Conservation (phyloP, 2,888 invertebrate species). For the Bombyx huttoni region DNA sequence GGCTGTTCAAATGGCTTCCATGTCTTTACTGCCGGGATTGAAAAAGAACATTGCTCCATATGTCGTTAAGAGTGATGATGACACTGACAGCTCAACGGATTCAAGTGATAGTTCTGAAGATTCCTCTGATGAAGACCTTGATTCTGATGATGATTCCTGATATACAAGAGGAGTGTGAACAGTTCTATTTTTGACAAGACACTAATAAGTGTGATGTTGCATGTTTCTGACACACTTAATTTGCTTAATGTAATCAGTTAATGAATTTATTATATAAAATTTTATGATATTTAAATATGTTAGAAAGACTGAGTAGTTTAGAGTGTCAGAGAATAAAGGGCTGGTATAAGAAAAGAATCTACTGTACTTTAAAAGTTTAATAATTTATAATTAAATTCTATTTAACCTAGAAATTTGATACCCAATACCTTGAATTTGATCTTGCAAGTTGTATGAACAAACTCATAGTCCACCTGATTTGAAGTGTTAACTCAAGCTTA, state of each 20-base stretch:
- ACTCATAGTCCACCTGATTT: too few species aligned
- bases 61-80: conserved; percentile 30
- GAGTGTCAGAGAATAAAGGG: background rate
- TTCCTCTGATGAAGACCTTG: conserved; percentile 38
- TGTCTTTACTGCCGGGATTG: conserved; percentile 45
- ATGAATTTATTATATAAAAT: too few species aligned
- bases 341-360: background rate
- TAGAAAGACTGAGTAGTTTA: conserved; percentile 10
- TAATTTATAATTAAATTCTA: too few species aligned
- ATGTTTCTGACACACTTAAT: too few species aligned
- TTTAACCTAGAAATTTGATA: too few species aligned
- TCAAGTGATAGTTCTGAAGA: conserved; percentile 26
- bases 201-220: background rate
- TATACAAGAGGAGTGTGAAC: conserved; percentile 4
- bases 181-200: background rate
- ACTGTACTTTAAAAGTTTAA: background rate
- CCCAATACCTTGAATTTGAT: too few species aligned
- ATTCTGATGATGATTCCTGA: conserved; percentile 56
- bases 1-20: conserved; percentile 54
- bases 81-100: conserved; percentile 23
- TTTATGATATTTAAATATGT: background rate
- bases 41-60: conserved; percentile 21
- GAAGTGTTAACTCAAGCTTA: too few species aligned
- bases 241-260: too few species aligned
- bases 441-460: too few species aligned